These are phyloP conservation scores for Hippoglossus stenolepis DNA, from an alignment of 2,113 vertebrate species.

Conservation along the genomic window DNA sequence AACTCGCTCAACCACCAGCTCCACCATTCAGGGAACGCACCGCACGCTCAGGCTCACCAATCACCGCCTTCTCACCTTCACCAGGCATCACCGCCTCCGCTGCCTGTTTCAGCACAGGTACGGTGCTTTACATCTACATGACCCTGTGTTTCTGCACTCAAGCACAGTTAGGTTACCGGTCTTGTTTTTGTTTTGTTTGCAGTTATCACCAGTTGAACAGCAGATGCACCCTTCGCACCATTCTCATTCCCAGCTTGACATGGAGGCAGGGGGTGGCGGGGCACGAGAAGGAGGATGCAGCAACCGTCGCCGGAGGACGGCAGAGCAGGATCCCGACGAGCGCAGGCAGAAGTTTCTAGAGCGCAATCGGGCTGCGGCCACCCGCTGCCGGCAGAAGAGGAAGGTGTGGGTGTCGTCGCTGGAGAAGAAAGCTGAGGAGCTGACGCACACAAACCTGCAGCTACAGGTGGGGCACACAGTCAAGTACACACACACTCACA, in stretches of 20 bases:
- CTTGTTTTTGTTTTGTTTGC: slow-evolving; percentile 14
- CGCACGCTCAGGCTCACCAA: slow-evolving; percentile 88
- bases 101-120: slow-evolving; percentile 91
- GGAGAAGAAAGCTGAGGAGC: slow-evolving; percentile 99
- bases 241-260: slow-evolving; percentile 87
- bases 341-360: slow-evolving; percentile 97
- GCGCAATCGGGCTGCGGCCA: slow-evolving; percentile 96
- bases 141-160: neutral
- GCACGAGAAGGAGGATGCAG: slow-evolving; percentile 81
- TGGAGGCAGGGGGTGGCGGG: slow-evolving; percentile 83
- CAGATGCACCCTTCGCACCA: slow-evolving; percentile 79
- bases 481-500: neutral
- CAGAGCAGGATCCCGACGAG: slow-evolving; percentile 95
- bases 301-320: slow-evolving; percentile 89
- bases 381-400: slow-evolving; percentile 98
- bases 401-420: slow-evolving; percentile 98
- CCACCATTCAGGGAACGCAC: slow-evolving; percentile 76
- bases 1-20: slow-evolving; percentile 88
- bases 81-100: slow-evolving; percentile 90
- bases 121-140: neutral
- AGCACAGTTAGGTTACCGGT: neutral
- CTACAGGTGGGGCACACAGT: slow-evolving; percentile 88
- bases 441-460: slow-evolving; percentile 99
- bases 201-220: slow-evolving; percentile 74
- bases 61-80: slow-evolving; percentile 90